Evolutionary conservation across 2,113 vertebrate genomes (phyloP), one percentile per base, ranked within the genome.

Genomic region (Pseudolaguvia tuberculata): DNA sequence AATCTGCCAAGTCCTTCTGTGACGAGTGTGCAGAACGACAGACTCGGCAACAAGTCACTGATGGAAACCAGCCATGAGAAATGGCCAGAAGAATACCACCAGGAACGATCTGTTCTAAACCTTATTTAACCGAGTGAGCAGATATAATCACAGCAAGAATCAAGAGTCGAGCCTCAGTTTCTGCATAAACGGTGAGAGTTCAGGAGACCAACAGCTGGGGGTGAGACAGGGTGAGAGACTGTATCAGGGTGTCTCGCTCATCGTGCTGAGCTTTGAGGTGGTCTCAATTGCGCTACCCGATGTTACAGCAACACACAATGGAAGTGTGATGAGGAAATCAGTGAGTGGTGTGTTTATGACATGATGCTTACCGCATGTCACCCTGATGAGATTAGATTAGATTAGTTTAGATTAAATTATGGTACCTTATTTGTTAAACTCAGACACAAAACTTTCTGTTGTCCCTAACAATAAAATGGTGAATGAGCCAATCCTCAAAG

Each of bases 271-370:
- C 13, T 29, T 53, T 47, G 48, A 29, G 42, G 66, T 20, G 53
- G 20, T 69, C 65, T 66, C 47, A 42, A 4, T 23, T 42, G 27
- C 47, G 27, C 63, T 73, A 70, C 56, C 18, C 39, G 68, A 25
- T 52, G 58, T 35, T 68, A 72, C 75, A 65, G 45, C 59, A 71
- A 74, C 68, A 65, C 72, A 21, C 12, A 52, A 29, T 14, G 31
- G 59, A 62, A 23, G 58, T 70, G n/a, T 66, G 53, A 70, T 59
- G 51, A n/a, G n/a, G n/a, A n/a, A 74, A 72, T 72, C 68, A 45
- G 35, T 13, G 65, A 59, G 69, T 48, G 45, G 52, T 23, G 31
- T 21, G 12, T 57, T 52, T 25, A 53, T n/a, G n/a, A 21, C 53
- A 56, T 50, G 47, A 75, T 17, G 11, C 18, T 9, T 21, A n/a